Evolutionary conservation across 2,888 invertebrate genomes (phyloP).

Genomic region (Nemapogon koenigi): DNA sequence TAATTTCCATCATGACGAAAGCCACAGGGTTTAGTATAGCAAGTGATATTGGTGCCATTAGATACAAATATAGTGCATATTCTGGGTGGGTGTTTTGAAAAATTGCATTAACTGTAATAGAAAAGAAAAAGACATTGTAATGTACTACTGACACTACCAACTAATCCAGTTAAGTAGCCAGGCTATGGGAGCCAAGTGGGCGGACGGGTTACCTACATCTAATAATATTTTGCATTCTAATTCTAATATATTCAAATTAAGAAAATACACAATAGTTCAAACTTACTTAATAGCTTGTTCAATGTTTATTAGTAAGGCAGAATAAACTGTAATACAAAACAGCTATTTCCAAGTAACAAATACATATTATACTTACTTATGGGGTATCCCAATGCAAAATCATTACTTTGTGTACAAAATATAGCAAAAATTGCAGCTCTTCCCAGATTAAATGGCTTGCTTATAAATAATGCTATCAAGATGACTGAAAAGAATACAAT

Average conservation of each 20-base stretch:
- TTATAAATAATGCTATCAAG: conserved; percentile 76
- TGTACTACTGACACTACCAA: too few species aligned
- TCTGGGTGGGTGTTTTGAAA: conserved; percentile 88
- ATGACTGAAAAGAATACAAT: conserved; percentile 83
- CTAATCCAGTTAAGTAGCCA: too few species aligned
- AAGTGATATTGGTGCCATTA: conserved; percentile 93
- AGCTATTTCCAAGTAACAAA: neutral
- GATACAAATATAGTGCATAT: conserved; percentile 87
- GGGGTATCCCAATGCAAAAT: conserved; percentile 95
- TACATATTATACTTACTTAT: conserved; percentile 71
- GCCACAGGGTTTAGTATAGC: conserved; percentile 92
- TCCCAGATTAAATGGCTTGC: conserved; percentile 82
- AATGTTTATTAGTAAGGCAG: neutral
- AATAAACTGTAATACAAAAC: neutral
- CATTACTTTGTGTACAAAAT: conserved; percentile 96
- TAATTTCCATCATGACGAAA: conserved; percentile 87
- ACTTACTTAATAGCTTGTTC: too few species aligned
- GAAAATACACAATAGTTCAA: too few species aligned
- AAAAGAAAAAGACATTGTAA: too few species aligned
- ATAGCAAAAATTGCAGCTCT: conserved; percentile 92
- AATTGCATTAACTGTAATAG: conserved; percentile 77
- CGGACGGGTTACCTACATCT: too few species aligned
- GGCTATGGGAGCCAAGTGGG: too few species aligned
- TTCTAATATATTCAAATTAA: too few species aligned
- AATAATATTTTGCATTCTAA: too few species aligned